Base-by-base conservation (phyloP, 37 sponge, comb jelly and placozoan genomes). In the Chondrosia reniformis region DNA sequence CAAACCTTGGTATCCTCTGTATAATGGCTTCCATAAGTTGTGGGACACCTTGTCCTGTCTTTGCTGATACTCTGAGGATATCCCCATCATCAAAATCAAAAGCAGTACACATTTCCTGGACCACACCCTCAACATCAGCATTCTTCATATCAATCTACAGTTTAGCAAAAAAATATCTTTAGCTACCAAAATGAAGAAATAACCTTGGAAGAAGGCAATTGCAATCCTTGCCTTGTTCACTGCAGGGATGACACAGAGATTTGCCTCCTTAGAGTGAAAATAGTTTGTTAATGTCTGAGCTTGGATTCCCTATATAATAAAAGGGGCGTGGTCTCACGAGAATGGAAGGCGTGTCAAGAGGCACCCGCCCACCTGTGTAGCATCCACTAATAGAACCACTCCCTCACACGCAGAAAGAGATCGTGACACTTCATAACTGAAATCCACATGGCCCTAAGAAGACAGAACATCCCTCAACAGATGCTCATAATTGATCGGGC, bases 201-300 rank as follows among this genome's bases (percentile, higher is more conserved):
- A 59, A 59, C 61, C n/a, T 13, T 49, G 10, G 52, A 30, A 5
- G 28, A 30, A 59, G 6, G 52, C 28, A 7, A 30, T 59, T n/a
- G n/a, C n/a, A n/a, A n/a, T n/a, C n/a, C 28, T 61, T 52, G 90
- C 89, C 74, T 97, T 97, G 71, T 97, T 97, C 13, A 97, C 69
- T 0, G 85, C 91, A n/a, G 95, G 95, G 17, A 97, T 78, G 19
- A 97, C 80, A 38, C 71, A 40, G 36, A 97, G 81, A 19, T 82
- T 88, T 12, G 87, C 84, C 24, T 94, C 95, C 52, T 73, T 65
- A 25, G 98, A 82, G 24, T 88, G 63, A 45, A 84, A 64, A 61
- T 84, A 95, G 46, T 94, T 95, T 49, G 93, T 88, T 25, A 97
- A 95, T 30, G 95, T 97, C 55, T 97, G 98, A 55, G 98, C 98